phyloP scores from a whole-genome alignment of 2,113 vertebrate genomes.

The Brachypodius melanocephalos region DNA sequence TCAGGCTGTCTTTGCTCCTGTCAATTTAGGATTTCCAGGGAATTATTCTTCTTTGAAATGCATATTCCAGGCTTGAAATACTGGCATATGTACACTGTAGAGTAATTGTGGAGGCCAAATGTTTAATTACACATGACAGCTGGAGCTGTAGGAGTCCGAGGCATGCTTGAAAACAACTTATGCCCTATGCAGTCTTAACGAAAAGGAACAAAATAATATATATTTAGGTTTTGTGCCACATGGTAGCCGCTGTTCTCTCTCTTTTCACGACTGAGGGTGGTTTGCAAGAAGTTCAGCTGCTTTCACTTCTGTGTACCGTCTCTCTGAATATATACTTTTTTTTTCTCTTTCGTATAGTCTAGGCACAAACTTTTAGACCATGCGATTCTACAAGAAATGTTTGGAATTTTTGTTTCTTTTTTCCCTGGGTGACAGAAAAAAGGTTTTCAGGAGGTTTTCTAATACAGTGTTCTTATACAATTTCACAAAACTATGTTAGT shows the following conservation, averaged over 20 bases:
- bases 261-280: conserved; percentile 53
- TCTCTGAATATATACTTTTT: conserved; percentile 51
- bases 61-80: conserved; percentile 88
- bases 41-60: conserved; percentile 96
- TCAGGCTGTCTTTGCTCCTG: conserved; percentile 86
- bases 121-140: conserved; percentile 99
- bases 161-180: conserved; percentile 84
- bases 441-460: neutral
- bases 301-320: conserved; percentile 50
- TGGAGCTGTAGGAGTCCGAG: conserved; percentile 89
- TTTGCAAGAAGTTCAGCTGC: conserved; percentile 59
- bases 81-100: conserved; percentile 93
- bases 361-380: neutral
- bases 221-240: conserved; percentile 63
- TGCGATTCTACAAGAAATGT: neutral
- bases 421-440: neutral
- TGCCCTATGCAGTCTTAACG: conserved; percentile 75
- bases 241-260: conserved; percentile 63
- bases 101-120: conserved; percentile 97
- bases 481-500: neutral
- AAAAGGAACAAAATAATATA: conserved; percentile 77
- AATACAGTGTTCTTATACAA: neutral
- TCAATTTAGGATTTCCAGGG: conserved; percentile 93
- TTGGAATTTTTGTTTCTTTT: neutral
- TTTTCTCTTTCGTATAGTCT: neutral